phyloP scores from a whole-genome alignment of 2,888 invertebrate species.

The Calephelis perditalis region DNA sequence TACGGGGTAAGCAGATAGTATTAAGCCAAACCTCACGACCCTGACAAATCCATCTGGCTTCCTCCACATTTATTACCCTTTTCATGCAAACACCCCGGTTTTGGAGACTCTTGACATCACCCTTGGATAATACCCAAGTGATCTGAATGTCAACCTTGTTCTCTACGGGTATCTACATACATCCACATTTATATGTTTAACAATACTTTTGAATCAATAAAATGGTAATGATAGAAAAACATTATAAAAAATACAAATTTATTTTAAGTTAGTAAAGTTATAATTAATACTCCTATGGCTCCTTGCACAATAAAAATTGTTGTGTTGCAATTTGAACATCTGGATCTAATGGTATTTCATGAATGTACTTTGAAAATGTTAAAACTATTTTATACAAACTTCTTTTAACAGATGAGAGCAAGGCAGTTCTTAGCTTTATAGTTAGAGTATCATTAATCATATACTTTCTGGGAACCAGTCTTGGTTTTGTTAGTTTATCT shows the following conservation, averaged over 20 bases:
- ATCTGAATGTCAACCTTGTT: too few species aligned
- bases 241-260: background rate
- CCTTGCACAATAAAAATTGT: slow-evolving; percentile 80
- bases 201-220: too few species aligned
- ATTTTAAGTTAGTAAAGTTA: background rate
- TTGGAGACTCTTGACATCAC: too few species aligned
- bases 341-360: slow-evolving; percentile 80
- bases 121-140: too few species aligned
- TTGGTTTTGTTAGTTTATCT: slow-evolving; percentile 84
- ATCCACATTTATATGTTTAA: too few species aligned
- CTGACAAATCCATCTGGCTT: too few species aligned
- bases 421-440: slow-evolving; percentile 79
- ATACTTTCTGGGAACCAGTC: slow-evolving; percentile 79
- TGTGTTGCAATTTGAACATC: slow-evolving; percentile 80
- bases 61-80: too few species aligned
- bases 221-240: background rate
- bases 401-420: slow-evolving; percentile 82
- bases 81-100: too few species aligned
- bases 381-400: slow-evolving; percentile 84
- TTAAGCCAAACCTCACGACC: too few species aligned
- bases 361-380: slow-evolving; percentile 82
- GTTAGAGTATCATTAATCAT: slow-evolving; percentile 79
- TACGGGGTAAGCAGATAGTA: too few species aligned
- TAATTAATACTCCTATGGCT: slow-evolving; percentile 52
- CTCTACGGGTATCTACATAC: too few species aligned